phyloP scores from a whole-genome alignment of 1,140 invertebrate species.

The Oreohelix idahoensis region DNA sequence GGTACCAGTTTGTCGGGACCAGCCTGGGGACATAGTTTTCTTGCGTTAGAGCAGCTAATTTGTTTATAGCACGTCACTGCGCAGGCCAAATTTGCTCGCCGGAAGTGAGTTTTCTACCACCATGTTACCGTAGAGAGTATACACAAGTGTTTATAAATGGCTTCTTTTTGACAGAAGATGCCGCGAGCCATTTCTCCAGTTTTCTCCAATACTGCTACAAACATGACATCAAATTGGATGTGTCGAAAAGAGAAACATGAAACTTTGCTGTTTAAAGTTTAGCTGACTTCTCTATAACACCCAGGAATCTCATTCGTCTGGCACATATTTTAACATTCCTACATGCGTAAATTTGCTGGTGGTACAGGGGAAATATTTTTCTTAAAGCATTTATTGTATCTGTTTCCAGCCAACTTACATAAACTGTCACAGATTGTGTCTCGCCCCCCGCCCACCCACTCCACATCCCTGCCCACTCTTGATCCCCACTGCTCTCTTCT shows the following conservation, averaged over 20 bases:
- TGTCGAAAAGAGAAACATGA: not conserved
- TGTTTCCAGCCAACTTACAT: too few relatives aligned
- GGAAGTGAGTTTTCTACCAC: not conserved
- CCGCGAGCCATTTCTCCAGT: not conserved
- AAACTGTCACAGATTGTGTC: too few relatives aligned
- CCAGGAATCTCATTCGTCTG: too few relatives aligned
- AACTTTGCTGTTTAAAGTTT: not conserved
- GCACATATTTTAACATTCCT: too few relatives aligned
- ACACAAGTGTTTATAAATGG: slow-evolving; percentile 6
- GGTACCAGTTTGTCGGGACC: not conserved
- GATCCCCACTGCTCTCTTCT: too few relatives aligned
- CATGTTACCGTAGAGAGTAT: slow-evolving; percentile 13
- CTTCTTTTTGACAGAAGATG: not conserved
- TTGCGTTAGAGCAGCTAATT: not conserved
- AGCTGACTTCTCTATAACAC: not conserved
- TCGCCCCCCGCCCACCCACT: too few relatives aligned
- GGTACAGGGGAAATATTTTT: too few relatives aligned
- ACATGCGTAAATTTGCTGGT: too few relatives aligned
- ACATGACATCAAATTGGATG: not conserved
- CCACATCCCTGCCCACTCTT: too few relatives aligned
- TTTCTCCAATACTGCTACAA: not conserved
- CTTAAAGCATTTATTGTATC: too few relatives aligned
- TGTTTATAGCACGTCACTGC: not conserved
- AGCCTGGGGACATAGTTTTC: not conserved
- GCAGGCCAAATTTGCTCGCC: not conserved